Evolutionary conservation across 1,140 invertebrate genomes (phyloP), one percentile per base, ranked within the genome.

Genomic region (Trigoniulus corallinus): DNA sequence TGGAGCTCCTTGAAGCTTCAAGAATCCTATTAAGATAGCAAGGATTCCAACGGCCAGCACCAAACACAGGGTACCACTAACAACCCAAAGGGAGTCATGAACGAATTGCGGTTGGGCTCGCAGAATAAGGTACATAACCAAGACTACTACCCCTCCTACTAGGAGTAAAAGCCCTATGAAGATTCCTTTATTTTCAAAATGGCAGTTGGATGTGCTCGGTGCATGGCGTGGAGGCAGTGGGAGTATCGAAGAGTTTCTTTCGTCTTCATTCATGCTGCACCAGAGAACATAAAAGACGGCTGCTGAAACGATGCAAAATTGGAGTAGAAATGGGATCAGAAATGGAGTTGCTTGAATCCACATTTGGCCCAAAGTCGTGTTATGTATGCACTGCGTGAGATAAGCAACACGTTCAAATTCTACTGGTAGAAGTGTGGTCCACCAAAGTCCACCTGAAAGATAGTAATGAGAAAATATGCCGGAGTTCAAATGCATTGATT

Each of bases 81-180:
- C 57, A 13, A 67, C 57, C 63, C 63, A 66, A 40, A 69, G 58
- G 20, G 65, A 70, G 64, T 51, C 66, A 50, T 7, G 65, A 48
- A 42, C 69, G 29, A 77, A 75, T 46, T 74, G 70, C 18, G 66
- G 62, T 48, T 75, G 71, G 41, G 75, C 72, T 42, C 74, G 72
- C 29, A 78, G 74, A 3, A 78, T 75, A 26, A 77, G 68, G 58
- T 77, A 78, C 18, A 78, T 75, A n/a, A 78, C 70, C 10, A 78
- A 68, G 3, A 77, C 72, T 1, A 79, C 74, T 23, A 78, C 73
- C 0, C 73, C 72, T 2, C 71, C 68, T 0, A 77, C 74, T 53
- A 79, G 68, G 44, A 74, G 72, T 0, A 79, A 62, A 1, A 79
- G 66, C 0, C 77, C 77, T 0, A 78, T 60, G 52, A 78, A 77